Evolutionary conservation across 2,113 vertebrate genomes (phyloP).

Genomic region (Saguinus imperator): DNA sequence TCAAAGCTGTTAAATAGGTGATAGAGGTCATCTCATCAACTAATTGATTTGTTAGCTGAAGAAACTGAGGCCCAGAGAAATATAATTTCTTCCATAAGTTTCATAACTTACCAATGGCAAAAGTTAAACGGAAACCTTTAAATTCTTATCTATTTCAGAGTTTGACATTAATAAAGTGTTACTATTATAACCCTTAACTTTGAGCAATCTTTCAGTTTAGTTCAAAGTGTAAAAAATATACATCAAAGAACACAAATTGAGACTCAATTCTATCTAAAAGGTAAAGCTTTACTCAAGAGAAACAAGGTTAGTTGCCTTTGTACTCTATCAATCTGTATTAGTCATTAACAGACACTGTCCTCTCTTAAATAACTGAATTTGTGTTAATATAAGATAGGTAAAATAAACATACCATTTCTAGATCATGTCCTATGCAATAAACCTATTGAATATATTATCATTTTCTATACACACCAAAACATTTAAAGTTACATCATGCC

Average conservation of each 20-base stretch:
- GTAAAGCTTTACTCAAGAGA: not conserved
- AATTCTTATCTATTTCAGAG: not conserved
- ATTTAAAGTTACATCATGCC: not conserved
- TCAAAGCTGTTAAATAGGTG: not conserved
- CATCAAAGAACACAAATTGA: slow-evolving; percentile 8
- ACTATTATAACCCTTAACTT: not conserved
- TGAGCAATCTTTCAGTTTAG: not conserved
- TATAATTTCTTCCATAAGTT: not conserved
- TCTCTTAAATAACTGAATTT: slow-evolving; percentile 1
- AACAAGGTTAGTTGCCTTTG: not conserved
- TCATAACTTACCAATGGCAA: not conserved
- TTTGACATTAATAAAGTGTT: not conserved
- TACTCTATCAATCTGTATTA: not conserved
- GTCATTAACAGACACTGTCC: not conserved
- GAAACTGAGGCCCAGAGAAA: not conserved
- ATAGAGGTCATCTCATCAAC: not conserved
- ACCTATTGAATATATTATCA: not conserved
- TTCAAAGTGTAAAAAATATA: not conserved
- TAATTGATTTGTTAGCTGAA: not conserved
- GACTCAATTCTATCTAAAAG: not conserved
- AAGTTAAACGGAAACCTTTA: not conserved
- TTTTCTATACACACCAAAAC: not conserved
- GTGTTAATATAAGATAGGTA: not conserved
- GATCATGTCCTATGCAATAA: not conserved
- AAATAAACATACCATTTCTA: not conserved